phyloP scores from a whole-genome alignment of 2,113 vertebrate species.

The Sporophila hypoxantha region DNA sequence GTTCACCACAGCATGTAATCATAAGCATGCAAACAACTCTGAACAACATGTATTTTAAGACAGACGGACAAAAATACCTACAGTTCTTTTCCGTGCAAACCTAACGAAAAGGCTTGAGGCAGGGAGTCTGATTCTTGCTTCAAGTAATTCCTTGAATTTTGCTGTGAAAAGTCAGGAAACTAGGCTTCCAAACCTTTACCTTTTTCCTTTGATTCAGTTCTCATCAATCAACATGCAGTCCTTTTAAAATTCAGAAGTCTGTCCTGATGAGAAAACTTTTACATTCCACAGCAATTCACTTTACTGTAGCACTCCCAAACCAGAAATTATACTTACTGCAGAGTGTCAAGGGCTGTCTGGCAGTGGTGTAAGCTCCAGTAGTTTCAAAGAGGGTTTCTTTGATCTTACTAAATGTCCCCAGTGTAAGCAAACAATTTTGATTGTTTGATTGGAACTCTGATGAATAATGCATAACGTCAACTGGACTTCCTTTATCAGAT shows the following conservation, averaged over 20 bases:
- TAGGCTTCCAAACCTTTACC: neutral
- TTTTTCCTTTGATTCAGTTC: neutral
- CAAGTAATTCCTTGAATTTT: slow-evolving; percentile 5
- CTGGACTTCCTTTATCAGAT: slow-evolving; percentile 76
- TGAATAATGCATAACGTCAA: slow-evolving; percentile 76
- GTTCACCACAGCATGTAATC: neutral
- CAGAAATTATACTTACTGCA: slow-evolving; percentile 68
- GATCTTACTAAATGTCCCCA: slow-evolving; percentile 64
- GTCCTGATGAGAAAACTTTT: slow-evolving; percentile 54
- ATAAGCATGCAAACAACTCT: neutral
- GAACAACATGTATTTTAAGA: neutral
- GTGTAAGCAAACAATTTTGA: slow-evolving; percentile 74
- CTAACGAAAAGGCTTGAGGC: neutral
- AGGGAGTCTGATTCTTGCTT: neutral
- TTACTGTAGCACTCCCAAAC: slow-evolving; percentile 22
- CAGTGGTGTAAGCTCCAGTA: slow-evolving; percentile 34
- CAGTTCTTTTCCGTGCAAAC: neutral
- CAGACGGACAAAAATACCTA: slow-evolving; percentile 27
- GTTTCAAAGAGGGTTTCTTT: slow-evolving; percentile 61
- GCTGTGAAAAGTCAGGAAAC: slow-evolving; percentile 12
- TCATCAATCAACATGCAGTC: neutral
- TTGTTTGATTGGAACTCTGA: slow-evolving; percentile 71
- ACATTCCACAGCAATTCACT: slow-evolving; percentile 26
- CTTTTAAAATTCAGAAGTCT: slow-evolving; percentile 43
- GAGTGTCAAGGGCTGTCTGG: slow-evolving; percentile 4